phyloP scores from a whole-genome alignment of 1,140 invertebrate genomes.

The Aphaenogaster ashmeadi region DNA sequence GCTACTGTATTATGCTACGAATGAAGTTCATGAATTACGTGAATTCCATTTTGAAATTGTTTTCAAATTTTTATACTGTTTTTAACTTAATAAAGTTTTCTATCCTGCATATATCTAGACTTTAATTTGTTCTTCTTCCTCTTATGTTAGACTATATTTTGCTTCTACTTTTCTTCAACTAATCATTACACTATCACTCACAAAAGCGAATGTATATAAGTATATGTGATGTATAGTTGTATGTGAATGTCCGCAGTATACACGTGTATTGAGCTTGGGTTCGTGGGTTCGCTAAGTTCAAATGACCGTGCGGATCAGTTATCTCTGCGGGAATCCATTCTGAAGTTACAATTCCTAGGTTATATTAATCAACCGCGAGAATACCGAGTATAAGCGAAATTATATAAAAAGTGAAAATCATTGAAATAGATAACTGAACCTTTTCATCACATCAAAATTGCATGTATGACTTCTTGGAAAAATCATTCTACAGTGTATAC shows the following conservation, averaged over 20 bases:
- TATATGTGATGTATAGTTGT: neutral
- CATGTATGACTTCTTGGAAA: neutral
- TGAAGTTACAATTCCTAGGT: slow-evolving; percentile 1
- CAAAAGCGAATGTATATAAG: neutral
- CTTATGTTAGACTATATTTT: neutral
- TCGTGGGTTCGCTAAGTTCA: neutral
- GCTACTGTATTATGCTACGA: neutral
- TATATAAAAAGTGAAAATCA: neutral
- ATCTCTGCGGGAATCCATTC: neutral
- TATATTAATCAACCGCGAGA: neutral
- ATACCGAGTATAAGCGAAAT: neutral
- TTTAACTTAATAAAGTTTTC: neutral
- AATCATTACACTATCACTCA: neutral
- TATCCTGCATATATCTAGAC: neutral
- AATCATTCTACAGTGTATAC: neutral
- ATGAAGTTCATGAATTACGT: neutral
- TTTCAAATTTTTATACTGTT: neutral
- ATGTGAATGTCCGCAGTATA: neutral
- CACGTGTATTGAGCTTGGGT: neutral
- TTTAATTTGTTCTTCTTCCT: neutral
- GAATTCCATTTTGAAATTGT: neutral
- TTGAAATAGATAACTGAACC: neutral
- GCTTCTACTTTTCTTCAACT: neutral
- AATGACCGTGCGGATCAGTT: slow-evolving; percentile 6
- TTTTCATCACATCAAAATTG: neutral